Base-by-base conservation (phyloP, 1,140 invertebrate species). In the Holotrichia oblita region DNA sequence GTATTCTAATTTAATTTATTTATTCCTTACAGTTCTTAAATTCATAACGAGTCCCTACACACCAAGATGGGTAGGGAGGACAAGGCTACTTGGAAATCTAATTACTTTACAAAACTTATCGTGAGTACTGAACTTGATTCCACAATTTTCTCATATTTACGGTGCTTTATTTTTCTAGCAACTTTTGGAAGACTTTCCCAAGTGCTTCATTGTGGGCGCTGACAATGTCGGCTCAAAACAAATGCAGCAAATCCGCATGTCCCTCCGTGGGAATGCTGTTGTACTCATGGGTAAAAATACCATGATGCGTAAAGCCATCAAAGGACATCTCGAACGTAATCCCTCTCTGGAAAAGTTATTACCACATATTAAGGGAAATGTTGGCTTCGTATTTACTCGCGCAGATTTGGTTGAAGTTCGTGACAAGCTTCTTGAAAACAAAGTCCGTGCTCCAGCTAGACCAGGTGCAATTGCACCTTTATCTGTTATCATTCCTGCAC, bases 201-300 rank as follows among this genome's bases (percentile, higher is more conserved):
- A n/a, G n/a, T n/a, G n/a, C n/a, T n/a, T n/a, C n/a, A n/a, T n/a
- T n/a, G n/a, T n/a, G 84, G 97, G 97, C 85, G 97, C 97, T 81
- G 98, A 99, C 93, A 99, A 99, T 94, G 98, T 99, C 82, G 97
- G 98, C 79, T 99, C 99, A 14, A 98, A 97, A 88, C 99, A 99
- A 89, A 99, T 99, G 98, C 98, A 99, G 89, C 96, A 99, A 88
- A 99, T 99, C 85, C 95, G 99, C 87, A 95, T 96, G 86, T 95
- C 95, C 41, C 90, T 99, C n/a, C 91, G 97, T 84, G 96, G 96
- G 2, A 90, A 91, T 85, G 96, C 95, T 82, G n/a, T n/a, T n/a
- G n/a, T n/a, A n/a, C n/a, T n/a, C n/a, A n/a, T n/a, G n/a, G n/a
- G n/a, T n/a, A n/a, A 99, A 88, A 99, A 99, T 89, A 99, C 99